Base-by-base conservation (phyloP, 2,888 invertebrate genomes). In the Nasonovia ribisnigri region DNA sequence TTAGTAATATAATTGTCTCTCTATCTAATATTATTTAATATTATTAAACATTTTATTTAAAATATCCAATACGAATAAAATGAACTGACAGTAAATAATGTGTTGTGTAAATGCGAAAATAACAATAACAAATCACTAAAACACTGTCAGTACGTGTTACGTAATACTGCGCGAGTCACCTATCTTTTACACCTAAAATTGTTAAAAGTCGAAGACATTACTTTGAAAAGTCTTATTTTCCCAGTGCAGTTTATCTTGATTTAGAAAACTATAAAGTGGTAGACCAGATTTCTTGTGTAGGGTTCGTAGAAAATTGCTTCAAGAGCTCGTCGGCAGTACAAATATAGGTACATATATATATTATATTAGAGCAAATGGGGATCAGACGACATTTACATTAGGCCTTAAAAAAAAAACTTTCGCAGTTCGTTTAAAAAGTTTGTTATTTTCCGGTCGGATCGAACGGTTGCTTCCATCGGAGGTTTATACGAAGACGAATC, bases 211-310 rank as follows among this genome's bases (percentile, higher is more conserved):
- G 36, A 84, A 93, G 84, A 84, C 77, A 84, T 89, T 89, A 87
- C 67, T 92, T 89, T 54, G 43, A 46, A 77, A 89, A 92, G 92
- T 89, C 54, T 43, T 89, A 89, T 89, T 54, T 84, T 26, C 26
- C 16, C 46, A 20, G 84, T 0, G 43, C 88, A 84, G 42, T 93
- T 89, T 89, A 89, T 93, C 93, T 89, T 57, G 93, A 93, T 93
- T 93, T 93, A 89, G 89, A 84, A 89, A 93, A 93, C 93, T 89
- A 93, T 88, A 51, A 89, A 93, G 93, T 89, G 93, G 89, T 89
- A 36, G 88, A 84, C 77, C 88, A 88, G 92, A 77, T 88, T 92
- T 67, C 84, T 84, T 42, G 89, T 51, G 36, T 88, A 54, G 43
- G 89, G 89, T 43, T 84, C 84, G 84, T 57, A n/a, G 54, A 84